Evolutionary conservation across 2,113 vertebrate genomes (phyloP), one percentile per base, ranked within the genome.

Genomic region (Emydura subglobosa): DNA sequence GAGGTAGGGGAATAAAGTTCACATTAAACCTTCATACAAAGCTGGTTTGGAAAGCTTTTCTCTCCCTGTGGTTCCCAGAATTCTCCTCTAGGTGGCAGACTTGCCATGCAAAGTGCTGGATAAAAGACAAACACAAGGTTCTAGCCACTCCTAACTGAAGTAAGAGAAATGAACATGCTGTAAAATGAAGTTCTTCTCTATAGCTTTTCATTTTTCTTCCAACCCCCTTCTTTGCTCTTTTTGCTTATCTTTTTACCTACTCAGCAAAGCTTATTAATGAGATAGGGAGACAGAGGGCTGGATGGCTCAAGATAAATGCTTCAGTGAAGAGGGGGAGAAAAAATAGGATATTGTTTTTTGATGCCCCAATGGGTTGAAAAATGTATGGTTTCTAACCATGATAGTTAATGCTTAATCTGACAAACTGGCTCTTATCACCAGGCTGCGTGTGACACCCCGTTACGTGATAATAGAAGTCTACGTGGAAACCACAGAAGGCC

Each of bases 41-140:
- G 84, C 9, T 29, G 47, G 50, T 27, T 84, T 85, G 87, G 91
- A 81, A 80, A 90, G 27, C 10, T 8, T 1, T 9, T 50, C 16
- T 22, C 54, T 53, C 86, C 95, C 92, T 84, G 94, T 44, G n/a
- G 91, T 96, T 97, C 94, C 86, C 82, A 72, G 34, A 1, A 0
- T 10, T 49, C 85, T 93, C 94, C 97, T 94, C 93, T 85, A 97
- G 97, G 96, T 93, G 97, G 95, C 96, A 97, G 95, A 93, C 96
- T 96, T 96, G 94, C 92, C 95, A 94, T 94, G 79, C 90, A 78
- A 31, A 96, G 95, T 51, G 74, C 78, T 53, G 55, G 68, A 93
- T 79, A 50, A 86, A 96, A 89, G 97, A 96, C 96, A 94, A 89
- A 85, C 93, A 89, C 10, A 13, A 22, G 74, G 42, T 2, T 47